phyloP scores from a whole-genome alignment of 2,113 vertebrate genomes.

The Trichomycterus rosablanca region DNA sequence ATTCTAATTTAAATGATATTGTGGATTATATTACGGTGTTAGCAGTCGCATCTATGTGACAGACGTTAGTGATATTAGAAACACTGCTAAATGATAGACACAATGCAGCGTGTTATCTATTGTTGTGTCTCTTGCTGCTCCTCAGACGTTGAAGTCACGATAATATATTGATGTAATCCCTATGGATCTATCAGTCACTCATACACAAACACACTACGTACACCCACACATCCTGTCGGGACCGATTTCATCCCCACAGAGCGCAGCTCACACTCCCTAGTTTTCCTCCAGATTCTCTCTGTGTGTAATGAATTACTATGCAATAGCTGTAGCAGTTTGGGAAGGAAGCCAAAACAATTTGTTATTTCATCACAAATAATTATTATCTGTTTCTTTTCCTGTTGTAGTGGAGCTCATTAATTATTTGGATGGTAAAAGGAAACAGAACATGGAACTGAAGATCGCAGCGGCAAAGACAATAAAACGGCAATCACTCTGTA shows the following conservation, averaged over 20 bases:
- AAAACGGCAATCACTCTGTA: slow-evolving; percentile 41
- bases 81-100: slow-evolving; percentile 5
- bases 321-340: slow-evolving; percentile 48
- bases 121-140: slow-evolving; percentile 33
- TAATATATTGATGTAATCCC: slow-evolving; percentile 32
- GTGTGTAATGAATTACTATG: slow-evolving; percentile 52
- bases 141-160: slow-evolving; percentile 39
- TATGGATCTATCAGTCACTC: slow-evolving; percentile 20
- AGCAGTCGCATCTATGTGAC: no score
- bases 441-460: slow-evolving; percentile 50
- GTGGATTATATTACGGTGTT: no score
- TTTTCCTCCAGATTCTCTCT: slow-evolving; percentile 33
- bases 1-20: no score
- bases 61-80: slow-evolving; percentile 1
- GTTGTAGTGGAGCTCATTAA: slow-evolving; percentile 53
- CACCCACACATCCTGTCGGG: slow-evolving; percentile 30
- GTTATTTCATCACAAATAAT: slow-evolving; percentile 58
- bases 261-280: slow-evolving; percentile 25
- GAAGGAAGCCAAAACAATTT: slow-evolving; percentile 52
- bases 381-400: slow-evolving; percentile 53
- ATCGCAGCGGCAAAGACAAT: slow-evolving; percentile 34
- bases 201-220: slow-evolving; percentile 34
- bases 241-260: slow-evolving; percentile 42
- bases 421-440: slow-evolving; percentile 47
- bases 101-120: slow-evolving; percentile 25